Evolutionary conservation across 2,113 vertebrate genomes (phyloP).

Genomic region (Hypanus sabinus): DNA sequence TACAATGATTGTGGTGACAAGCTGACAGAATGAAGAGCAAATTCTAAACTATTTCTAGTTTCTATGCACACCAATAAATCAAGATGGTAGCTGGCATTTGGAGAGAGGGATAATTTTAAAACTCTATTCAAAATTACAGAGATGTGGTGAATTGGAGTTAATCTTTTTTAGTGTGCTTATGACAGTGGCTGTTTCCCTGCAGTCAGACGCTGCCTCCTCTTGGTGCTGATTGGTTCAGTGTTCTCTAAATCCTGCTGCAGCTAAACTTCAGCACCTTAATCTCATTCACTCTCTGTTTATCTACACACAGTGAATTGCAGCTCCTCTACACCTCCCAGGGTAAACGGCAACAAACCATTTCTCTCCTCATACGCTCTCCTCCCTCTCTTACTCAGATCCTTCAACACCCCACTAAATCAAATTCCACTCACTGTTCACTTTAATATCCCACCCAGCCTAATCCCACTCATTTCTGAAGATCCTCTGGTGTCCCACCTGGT

Average conservation of each 20-base stretch:
- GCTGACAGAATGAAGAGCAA: not conserved
- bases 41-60: not conserved
- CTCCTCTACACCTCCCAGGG: not conserved
- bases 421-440: not conserved
- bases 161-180: not conserved
- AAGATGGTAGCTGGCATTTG: not conserved
- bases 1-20: not conserved
- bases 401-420: not conserved
- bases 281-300: not conserved
- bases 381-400: not conserved
- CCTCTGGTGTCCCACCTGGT: not conserved
- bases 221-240: not conserved
- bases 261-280: not conserved
- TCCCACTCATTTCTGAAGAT: not conserved
- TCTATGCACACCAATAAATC: not conserved
- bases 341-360: not conserved
- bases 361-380: not conserved
- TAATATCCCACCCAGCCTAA: not conserved
- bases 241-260: not conserved
- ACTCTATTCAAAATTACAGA: not conserved
- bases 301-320: not conserved
- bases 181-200: not conserved
- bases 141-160: not conserved
- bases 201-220: conserved; percentile 28
- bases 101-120: not conserved